phyloP scores from a whole-genome alignment of 2,888 invertebrate species.

The Liopterus haemorrhoidalis region DNA sequence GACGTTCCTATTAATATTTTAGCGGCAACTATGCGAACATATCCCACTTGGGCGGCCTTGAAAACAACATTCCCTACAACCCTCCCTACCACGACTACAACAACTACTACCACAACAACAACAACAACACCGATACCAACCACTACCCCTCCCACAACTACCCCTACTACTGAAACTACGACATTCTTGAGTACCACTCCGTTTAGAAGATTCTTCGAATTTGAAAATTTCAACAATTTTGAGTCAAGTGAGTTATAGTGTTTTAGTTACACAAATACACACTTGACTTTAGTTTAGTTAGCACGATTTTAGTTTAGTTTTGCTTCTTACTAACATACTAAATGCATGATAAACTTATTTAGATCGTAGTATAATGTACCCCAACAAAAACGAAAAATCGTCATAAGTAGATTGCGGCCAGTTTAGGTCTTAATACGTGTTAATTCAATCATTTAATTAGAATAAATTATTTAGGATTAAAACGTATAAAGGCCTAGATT shows the following conservation, averaged over 20 bases:
- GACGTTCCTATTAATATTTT: conserved; percentile 11
- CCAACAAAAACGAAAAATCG: too few species aligned
- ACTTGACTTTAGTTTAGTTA: neutral
- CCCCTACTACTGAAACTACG: conserved; percentile 33
- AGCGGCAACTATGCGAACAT: conserved; percentile 16
- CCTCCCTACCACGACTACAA: conserved; percentile 31
- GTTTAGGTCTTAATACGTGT: too few species aligned
- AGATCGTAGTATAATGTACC: too few species aligned
- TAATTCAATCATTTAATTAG: too few species aligned
- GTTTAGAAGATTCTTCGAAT: conserved; percentile 43
- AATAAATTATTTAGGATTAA: too few species aligned
- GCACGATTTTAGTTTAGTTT: neutral
- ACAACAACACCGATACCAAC: conserved; percentile 29
- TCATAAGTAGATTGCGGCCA: too few species aligned
- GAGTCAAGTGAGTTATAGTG: conserved; percentile 25
- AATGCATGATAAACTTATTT: too few species aligned
- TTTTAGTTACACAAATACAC: neutral
- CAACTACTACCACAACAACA: conserved; percentile 21
- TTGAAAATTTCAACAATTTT: conserved; percentile 43
- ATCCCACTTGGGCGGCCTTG: conserved; percentile 17
- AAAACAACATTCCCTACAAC: conserved; percentile 42
- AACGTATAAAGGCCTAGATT: too few species aligned
- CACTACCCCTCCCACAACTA: conserved; percentile 35
- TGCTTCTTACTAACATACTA: neutral
- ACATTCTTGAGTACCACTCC: conserved; percentile 29